Percentiles rank a stretch among this genome's conserved stretches.
These are phyloP conservation scores for Phyllotreta cruciferae DNA, from an alignment of 2,888 invertebrate genomes.

Conservation along the genomic window DNA sequence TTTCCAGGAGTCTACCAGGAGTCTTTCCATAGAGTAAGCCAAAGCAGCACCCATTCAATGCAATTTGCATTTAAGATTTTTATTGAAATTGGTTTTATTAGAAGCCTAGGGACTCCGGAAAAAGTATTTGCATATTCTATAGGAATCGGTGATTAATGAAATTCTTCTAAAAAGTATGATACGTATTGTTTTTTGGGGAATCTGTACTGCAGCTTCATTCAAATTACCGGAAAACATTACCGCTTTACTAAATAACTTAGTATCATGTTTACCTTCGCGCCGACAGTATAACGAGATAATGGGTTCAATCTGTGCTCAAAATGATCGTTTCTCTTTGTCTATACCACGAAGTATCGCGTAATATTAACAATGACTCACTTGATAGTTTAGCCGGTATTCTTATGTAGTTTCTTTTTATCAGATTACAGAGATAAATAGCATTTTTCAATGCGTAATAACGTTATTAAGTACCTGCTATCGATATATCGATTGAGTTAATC, in stretches of 20 bases:
- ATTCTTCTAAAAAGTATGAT: no score
- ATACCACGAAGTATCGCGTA: neutral
- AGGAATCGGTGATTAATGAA: no score
- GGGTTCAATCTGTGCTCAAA: slow-evolving; percentile 7
- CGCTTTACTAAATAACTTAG: slow-evolving; percentile 8
- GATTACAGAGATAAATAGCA: neutral
- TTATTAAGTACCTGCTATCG: no score
- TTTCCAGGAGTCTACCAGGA: no score
- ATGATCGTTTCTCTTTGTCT: slow-evolving; percentile 4
- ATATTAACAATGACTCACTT: slow-evolving; percentile 7
- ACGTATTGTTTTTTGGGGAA: slow-evolving; percentile 5
- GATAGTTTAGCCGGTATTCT: neutral
- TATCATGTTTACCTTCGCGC: slow-evolving; percentile 14
- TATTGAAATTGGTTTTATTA: no score
- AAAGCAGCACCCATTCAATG: no score
- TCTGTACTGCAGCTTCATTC: slow-evolving; percentile 10
- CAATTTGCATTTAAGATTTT: no score
- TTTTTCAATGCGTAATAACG: no score
- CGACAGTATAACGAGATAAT: slow-evolving; percentile 8
- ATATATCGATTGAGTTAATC: no score
- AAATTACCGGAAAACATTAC: slow-evolving; percentile 15
- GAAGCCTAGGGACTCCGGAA: no score
- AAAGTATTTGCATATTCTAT: no score
- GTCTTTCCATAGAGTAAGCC: no score
- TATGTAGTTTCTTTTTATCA: slow-evolving; percentile 5